A percentile compares a stretch with the other conserved stretches of the same genome.
Conservation (phyloP, 2,113 vertebrate genomes). For the Eidolon helvum region DNA sequence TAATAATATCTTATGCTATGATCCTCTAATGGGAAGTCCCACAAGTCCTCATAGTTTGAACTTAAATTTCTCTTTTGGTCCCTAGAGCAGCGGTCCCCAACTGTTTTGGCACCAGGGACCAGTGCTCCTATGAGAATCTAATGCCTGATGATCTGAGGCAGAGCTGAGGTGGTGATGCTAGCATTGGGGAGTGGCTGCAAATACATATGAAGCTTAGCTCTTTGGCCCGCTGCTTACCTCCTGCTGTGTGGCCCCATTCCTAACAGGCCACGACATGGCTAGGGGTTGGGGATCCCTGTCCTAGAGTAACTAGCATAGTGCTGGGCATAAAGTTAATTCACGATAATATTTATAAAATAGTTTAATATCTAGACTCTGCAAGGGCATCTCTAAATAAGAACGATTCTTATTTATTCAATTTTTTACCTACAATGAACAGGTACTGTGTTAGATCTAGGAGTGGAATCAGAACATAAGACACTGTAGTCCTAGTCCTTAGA, state of each 20-base stretch:
- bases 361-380: conserved; percentile 1
- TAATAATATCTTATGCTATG: neutral
- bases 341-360: neutral
- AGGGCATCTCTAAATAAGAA: neutral
- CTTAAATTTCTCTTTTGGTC: conserved; percentile 22
- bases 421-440: neutral
- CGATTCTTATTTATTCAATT: neutral
- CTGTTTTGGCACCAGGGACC: no score
- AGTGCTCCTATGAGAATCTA: no score
- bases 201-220: no score
- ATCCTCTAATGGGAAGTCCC: neutral
- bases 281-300: no score
- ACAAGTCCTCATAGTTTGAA: neutral
- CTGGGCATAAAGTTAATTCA: conserved; percentile 1
- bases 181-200: no score
- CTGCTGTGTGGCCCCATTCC: no score
- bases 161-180: no score
- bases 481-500: neutral
- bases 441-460: neutral
- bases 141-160: no score
- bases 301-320: neutral
- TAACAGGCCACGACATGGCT: no score
- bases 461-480: conserved; percentile 8
- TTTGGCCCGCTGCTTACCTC: no score
- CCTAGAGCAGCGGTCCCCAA: neutral